Evolutionary conservation across 2,113 vertebrate genomes (phyloP).

Genomic region (Toxostoma redivivum): DNA sequence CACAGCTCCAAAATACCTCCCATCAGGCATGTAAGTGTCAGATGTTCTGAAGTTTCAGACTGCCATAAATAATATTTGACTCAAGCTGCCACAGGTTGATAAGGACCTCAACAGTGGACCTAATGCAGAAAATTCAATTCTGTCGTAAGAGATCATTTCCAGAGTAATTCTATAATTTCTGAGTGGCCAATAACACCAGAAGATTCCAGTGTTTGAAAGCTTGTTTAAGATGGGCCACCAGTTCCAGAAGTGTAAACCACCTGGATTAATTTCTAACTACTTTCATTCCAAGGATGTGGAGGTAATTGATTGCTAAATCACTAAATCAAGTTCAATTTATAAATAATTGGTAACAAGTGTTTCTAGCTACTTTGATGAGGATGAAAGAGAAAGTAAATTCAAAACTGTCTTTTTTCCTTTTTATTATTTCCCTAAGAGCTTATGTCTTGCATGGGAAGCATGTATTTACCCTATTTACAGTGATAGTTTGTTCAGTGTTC

Average conservation of each 20-base stretch:
- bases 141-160: background rate
- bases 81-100: background rate
- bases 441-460: background rate
- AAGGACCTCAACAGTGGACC: background rate
- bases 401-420: background rate
- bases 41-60: background rate
- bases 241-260: background rate
- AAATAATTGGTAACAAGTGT: background rate
- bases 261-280: background rate
- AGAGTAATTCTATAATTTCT: background rate
- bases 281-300: background rate
- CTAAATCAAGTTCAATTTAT: background rate
- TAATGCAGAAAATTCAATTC: background rate
- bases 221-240: background rate
- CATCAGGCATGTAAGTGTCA: background rate
- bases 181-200: background rate
- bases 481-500: background rate
- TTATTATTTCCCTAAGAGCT: accelerated
- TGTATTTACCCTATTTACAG: background rate
- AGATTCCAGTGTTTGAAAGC: background rate
- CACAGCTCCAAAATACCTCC: background rate
- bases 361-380: background rate
- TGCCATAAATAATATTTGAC: background rate
- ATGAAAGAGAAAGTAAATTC: background rate
- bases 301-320: background rate